Percentiles rank a stretch among this genome's conserved stretches.
phyloP scores from a whole-genome alignment of 2,888 invertebrate species.

The Drosophila yooni region DNA sequence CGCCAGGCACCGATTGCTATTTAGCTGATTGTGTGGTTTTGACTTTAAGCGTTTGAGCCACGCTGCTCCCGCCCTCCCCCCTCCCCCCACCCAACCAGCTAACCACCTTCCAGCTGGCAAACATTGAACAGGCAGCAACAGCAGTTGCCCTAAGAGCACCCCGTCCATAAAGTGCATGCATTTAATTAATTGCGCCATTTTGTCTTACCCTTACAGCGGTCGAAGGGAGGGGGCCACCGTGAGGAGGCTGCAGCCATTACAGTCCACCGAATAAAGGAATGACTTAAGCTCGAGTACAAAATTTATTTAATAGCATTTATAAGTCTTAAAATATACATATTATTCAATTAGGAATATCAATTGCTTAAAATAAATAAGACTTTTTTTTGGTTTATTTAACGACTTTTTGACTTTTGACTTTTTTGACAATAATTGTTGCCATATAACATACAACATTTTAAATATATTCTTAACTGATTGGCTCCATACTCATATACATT shows the following conservation, averaged over 20 bases:
- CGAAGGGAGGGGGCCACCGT: neutral
- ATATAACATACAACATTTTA: neutral
- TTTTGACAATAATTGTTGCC: neutral
- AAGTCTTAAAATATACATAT: neutral
- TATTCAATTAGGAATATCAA: neutral
- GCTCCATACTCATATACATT: too few species aligned
- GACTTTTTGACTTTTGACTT: too few species aligned
- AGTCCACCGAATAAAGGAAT: neutral
- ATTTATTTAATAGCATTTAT: slow-evolving; percentile 12
- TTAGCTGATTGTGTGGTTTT: slow-evolving; percentile 78
- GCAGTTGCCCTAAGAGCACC: slow-evolving; percentile 1
- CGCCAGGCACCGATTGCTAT: slow-evolving; percentile 67
- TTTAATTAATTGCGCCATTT: slow-evolving; percentile 73
- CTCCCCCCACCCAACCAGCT: neutral
- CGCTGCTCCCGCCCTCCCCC: too few species aligned
- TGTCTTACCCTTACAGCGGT: slow-evolving; percentile 55
- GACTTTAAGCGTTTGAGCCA: slow-evolving; percentile 60
- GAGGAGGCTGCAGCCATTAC: neutral
- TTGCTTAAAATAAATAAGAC: neutral
- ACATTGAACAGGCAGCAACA: slow-evolving; percentile 4
- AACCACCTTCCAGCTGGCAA: neutral
- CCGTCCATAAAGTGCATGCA: slow-evolving; percentile 70
- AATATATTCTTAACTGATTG: too few species aligned
- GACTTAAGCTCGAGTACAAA: slow-evolving; percentile 24
- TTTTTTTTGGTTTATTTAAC: neutral